Evolutionary conservation across 2,113 vertebrate genomes (phyloP), one percentile per base, ranked within the genome.

Genomic region (Lutjanus erythropterus): DNA sequence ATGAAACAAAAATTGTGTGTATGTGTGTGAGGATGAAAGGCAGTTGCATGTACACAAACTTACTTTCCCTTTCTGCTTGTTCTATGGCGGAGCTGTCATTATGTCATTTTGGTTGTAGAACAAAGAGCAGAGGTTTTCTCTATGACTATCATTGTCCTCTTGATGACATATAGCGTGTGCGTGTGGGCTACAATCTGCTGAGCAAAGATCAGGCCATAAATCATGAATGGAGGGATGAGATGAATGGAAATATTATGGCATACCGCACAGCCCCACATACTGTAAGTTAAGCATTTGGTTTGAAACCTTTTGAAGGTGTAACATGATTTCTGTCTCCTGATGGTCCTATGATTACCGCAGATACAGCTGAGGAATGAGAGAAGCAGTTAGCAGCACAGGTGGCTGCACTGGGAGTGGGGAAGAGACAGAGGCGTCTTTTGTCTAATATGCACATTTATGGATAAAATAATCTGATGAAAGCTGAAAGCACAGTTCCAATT

Each of bases 131-230:
- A 75, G 71, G 52, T 73, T 83, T 83, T 84, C 75, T 88, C 67
- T 52, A 88, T 27, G 49, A 88, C 89, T 92, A 87, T 93, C 86
- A 91, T 90, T 91, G 85, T 88, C 67, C 55, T 82, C 70, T 86
- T 82, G 70, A 89, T 90, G 86, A 81, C 81, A 86, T 64, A 60
- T 16, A 69, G 77, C 1, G 18, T 61, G 50, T 68, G 61, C 77
- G 89, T 88, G 86, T 89, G 86, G 85, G 55, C 81, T 76, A 39
- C 68, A 72, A 71, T 78, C 78, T 70, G 71, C 76, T 61, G 44
- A 77, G 81, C 62, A 67, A 79, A 84, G 78, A 87, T 71, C 41
- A 16, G 65, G 37, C 19, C 78, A 59, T 86, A 90, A 88, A 91
- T 84, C 75, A 71, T 56, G 49, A 88, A 83, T 68, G 71, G 78